Base-by-base conservation (phyloP, 2,888 invertebrate species). In the Ellobium chinense region DNA sequence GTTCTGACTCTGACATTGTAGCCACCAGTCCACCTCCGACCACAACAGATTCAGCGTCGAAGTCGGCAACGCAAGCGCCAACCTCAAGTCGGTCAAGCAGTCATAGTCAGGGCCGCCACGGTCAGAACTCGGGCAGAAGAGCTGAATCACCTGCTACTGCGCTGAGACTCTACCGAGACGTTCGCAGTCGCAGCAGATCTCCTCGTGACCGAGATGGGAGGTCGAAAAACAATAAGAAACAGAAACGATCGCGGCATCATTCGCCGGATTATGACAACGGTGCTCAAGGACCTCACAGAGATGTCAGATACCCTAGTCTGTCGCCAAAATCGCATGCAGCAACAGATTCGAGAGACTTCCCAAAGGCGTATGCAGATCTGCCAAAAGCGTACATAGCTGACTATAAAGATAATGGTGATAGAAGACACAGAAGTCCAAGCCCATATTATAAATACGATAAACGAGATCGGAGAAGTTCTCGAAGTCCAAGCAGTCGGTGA, bases 1-100 rank as follows among this genome's bases (percentile, higher is more conserved):
- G 89, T 84, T 90, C 90, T n/a, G 90, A 90, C 76, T 89, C 89
- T 14, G 89, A 88, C n/a, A 85, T 89, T 29, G 81, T 86, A 7
- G 36, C 75, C n/a, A 18, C 63, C 3, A 82, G 86, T 37, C 69
- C 72, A 60, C 75, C 66, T 7, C 31, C 39, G 24, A 83, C 81
- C 12, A 78, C 82, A n/a, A 46, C 75, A 60, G 54, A 70, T 37
- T 74, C 82, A 54, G 68, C 24, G 4, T 27, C 39, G 24, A 24
- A 21, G 21, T 31, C 65, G 7, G 29, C 18, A 27, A 18, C 27
- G 4, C 65, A 27, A 12, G n/a, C n/a, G n/a, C 27, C 18, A 9
- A 29, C 27, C 29, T 29, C n/a, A 18, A 14, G 12, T n/a, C 65
- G 76, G 34, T 34, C 65, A 18, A 60, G 70, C 18, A 66, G 73